Conservation (phyloP, 2,113 vertebrate species). For the Paramormyrops kingsleyae region DNA sequence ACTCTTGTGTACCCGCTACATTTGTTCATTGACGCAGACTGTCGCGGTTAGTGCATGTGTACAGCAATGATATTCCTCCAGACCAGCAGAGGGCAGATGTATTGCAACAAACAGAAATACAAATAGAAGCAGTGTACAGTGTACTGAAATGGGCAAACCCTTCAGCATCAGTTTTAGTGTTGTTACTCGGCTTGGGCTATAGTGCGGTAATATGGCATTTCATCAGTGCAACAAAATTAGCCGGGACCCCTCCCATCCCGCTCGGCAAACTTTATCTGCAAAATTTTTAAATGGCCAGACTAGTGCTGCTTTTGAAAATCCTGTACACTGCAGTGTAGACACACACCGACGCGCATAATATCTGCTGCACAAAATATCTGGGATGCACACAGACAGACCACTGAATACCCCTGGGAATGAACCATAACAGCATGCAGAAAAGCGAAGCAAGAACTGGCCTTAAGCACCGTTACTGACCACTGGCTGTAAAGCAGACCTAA, state of each 20-base stretch:
- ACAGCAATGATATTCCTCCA: not conserved
- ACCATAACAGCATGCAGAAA: not conserved
- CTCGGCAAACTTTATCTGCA: not conserved
- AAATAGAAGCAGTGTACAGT: not conserved
- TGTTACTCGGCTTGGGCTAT: not conserved
- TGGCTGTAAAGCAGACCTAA: not conserved
- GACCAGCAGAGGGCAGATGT: not conserved
- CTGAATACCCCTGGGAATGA: not conserved
- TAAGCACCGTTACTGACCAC: not conserved
- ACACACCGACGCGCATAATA: not conserved
- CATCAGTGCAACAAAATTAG: not conserved
- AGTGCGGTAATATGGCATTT: not conserved
- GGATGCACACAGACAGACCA: not conserved
- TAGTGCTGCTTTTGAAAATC: not conserved
- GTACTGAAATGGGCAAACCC: not conserved
- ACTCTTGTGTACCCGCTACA: not conserved
- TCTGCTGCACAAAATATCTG: not conserved
- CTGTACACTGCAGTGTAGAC: not conserved
- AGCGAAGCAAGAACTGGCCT: not conserved
- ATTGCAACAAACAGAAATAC: not conserved
- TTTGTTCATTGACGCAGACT: not conserved
- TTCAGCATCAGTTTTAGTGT: not conserved
- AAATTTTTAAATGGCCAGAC: not conserved
- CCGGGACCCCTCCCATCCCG: not conserved
- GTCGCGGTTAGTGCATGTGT: not conserved